Percentiles rank a stretch among this genome's conserved stretches.
phyloP scores from a whole-genome alignment of 2,888 invertebrate species.

The Eurois occulta region DNA sequence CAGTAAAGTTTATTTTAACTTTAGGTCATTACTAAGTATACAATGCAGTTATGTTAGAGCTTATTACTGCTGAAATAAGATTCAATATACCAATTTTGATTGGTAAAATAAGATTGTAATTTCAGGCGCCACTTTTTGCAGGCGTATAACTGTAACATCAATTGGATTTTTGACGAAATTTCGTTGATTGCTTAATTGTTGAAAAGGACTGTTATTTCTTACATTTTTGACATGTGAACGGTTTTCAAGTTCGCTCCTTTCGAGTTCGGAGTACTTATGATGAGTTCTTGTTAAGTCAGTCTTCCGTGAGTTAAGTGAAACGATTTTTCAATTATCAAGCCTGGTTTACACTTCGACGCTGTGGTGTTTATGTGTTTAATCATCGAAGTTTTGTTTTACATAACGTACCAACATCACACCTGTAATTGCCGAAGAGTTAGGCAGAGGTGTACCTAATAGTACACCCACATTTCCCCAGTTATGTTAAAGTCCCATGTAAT shows the following conservation, averaged over 20 bases:
- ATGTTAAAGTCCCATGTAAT: not conserved
- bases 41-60: constrained; percentile 9
- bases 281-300: constrained; percentile 54
- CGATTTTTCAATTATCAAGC: constrained; percentile 44
- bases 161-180: constrained; percentile 82
- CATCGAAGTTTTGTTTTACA: not conserved
- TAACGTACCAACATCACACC: not conserved
- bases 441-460: too few relatives aligned
- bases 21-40: constrained; percentile 8
- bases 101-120: constrained; percentile 55
- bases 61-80: constrained; percentile 32
- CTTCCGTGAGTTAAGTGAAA: constrained; percentile 31
- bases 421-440: not conserved
- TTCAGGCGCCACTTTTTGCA: constrained; percentile 81
- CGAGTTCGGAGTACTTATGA: constrained; percentile 56
- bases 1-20: constrained; percentile 59
- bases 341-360: constrained; percentile 13
- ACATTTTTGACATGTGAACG: constrained; percentile 75
- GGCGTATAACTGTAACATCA: constrained; percentile 83
- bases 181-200: constrained; percentile 88
- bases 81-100: constrained; percentile 19
- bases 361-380: not conserved
- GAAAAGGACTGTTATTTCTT: constrained; percentile 79
- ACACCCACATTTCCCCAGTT: too few relatives aligned
- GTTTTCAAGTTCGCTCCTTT: constrained; percentile 53